These are phyloP conservation scores for Teleogryllus occipitalis DNA, from an alignment of 1,140 invertebrate species.

Conservation along the genomic window DNA sequence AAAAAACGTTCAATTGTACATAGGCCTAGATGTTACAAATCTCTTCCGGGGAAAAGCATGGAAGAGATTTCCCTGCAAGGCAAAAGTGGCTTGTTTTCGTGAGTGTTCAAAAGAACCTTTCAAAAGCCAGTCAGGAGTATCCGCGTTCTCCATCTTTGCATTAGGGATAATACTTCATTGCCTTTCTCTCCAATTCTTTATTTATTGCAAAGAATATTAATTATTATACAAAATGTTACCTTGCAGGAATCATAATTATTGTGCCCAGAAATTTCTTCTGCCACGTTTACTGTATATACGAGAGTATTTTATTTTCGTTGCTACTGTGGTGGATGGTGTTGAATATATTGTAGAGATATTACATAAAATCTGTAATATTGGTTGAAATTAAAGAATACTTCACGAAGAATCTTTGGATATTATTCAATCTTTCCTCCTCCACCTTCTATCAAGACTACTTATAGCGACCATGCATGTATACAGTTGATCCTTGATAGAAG, in stretches of 20 bases:
- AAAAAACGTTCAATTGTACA: not conserved
- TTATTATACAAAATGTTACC: not conserved
- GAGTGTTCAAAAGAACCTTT: not conserved
- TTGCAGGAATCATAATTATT: not conserved
- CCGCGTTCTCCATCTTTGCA: not conserved
- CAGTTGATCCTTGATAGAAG: too few species aligned
- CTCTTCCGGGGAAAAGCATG: not conserved
- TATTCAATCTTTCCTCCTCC: not conserved
- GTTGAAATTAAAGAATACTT: slow-evolving; percentile 6
- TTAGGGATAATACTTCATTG: not conserved
- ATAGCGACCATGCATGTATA: too few species aligned
- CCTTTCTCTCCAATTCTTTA: not conserved
- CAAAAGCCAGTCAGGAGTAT: not conserved
- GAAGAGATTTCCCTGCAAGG: not conserved
- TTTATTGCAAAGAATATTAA: not conserved
- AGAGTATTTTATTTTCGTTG: slow-evolving; percentile 5
- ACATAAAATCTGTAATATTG: slow-evolving; percentile 2
- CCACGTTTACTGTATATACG: not conserved
- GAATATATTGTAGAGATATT: slow-evolving; percentile 1
- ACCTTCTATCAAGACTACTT: not conserved
- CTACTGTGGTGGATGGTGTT: slow-evolving; percentile 3
- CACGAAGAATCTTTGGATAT: not conserved
- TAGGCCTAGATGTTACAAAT: not conserved
- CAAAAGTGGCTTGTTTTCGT: not conserved
- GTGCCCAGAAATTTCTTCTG: not conserved